A percentile compares a stretch with the other conserved stretches of the same genome.
These are phyloP conservation scores for Lasaia peninsularis DNA, from an alignment of 1,140 invertebrate species.

Conservation along the genomic window DNA sequence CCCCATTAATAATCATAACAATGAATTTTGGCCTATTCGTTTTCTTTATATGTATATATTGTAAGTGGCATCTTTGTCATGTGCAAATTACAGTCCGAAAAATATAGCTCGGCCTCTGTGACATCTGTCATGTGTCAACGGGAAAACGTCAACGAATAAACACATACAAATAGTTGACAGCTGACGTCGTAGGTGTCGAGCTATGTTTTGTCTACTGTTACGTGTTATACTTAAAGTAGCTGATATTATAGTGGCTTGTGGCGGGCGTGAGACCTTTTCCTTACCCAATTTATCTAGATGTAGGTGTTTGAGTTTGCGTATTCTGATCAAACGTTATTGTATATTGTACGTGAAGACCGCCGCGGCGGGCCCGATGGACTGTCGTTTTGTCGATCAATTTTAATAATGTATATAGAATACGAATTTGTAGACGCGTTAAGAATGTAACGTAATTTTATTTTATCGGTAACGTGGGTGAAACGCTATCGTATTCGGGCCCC, in stretches of 20 bases:
- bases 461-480: slow-evolving; percentile 15
- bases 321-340: slow-evolving; percentile 72
- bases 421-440: slow-evolving; percentile 67
- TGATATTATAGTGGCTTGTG: slow-evolving; percentile 70
- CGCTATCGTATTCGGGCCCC: slow-evolving; percentile 32
- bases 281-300: slow-evolving; percentile 63
- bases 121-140: background rate
- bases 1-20: slow-evolving; percentile 56
- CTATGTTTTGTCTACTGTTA: slow-evolving; percentile 21
- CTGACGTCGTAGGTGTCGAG: too few species aligned
- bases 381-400: slow-evolving; percentile 66
- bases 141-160: too few species aligned
- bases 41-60: slow-evolving; percentile 43
- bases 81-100: slow-evolving; percentile 25
- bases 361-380: slow-evolving; percentile 44
- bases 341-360: slow-evolving; percentile 65
- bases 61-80: slow-evolving; percentile 48
- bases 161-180: too few species aligned
- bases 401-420: slow-evolving; percentile 73
- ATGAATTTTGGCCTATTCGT: slow-evolving; percentile 71
- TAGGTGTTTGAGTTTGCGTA: slow-evolving; percentile 70
- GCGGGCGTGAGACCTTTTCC: slow-evolving; percentile 62
- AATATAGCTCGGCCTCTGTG: too few species aligned
- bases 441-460: slow-evolving; percentile 63
- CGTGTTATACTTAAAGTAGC: slow-evolving; percentile 68